Evolutionary conservation across 2,113 vertebrate species (phyloP).

Genomic region (Hemiscyllium ocellatum): DNA sequence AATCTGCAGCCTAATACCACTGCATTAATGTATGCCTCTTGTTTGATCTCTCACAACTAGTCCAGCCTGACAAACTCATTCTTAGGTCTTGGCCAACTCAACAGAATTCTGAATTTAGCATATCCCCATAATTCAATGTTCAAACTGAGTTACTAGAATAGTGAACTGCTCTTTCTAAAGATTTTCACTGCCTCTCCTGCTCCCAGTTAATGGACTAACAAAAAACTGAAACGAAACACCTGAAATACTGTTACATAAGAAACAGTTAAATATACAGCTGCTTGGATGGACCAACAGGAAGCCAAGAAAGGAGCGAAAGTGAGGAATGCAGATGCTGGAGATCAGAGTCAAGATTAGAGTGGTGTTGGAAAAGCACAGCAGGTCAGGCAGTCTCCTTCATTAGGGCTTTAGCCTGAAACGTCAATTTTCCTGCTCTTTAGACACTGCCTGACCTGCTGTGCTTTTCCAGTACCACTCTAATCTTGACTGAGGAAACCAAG

Average conservation of each 20-base stretch:
- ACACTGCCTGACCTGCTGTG: no score
- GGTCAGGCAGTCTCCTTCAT: no score
- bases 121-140: no score
- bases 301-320: neutral
- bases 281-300: neutral
- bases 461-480: no score
- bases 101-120: conserved; percentile 6
- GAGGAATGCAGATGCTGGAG: no score
- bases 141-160: neutral
- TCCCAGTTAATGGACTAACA: neutral
- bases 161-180: neutral
- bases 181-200: neutral
- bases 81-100: neutral
- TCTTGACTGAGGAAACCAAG: neutral
- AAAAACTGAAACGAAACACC: neutral
- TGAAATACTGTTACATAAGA: neutral
- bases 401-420: no score
- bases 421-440: no score
- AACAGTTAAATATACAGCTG: neutral
- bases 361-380: no score
- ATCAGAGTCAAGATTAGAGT: no score
- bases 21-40: no score
- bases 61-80: neutral
- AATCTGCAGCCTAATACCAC: no score
- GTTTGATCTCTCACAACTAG: no score